Conservation (phyloP, 2,888 invertebrate species). For the Caenorhabditis sp. region DNA sequence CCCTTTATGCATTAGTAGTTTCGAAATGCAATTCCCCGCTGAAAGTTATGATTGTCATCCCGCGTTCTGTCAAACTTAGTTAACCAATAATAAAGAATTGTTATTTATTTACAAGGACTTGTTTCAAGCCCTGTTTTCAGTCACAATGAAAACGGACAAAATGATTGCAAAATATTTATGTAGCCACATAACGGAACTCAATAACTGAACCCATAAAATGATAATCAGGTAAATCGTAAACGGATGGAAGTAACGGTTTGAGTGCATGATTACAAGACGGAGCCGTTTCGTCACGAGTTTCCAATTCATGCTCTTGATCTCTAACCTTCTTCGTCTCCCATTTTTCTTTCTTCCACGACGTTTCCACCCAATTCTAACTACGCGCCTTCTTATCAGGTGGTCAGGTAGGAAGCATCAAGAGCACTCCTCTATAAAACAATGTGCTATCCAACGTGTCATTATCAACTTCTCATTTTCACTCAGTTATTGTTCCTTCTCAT, state of each 20-base stretch:
- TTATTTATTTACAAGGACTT: no score
- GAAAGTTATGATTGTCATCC: no score
- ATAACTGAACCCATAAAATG: background rate
- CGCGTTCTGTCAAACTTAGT: no score
- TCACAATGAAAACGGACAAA: no score
- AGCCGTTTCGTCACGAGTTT: slow-evolving; percentile 34
- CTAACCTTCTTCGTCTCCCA: slow-evolving; percentile 22
- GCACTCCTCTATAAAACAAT: slow-evolving; percentile 36
- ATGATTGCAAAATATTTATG: background rate
- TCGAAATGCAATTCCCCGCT: no score
- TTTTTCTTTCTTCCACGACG: background rate
- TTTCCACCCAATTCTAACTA: slow-evolving; percentile 15
- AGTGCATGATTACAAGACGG: slow-evolving; percentile 43
- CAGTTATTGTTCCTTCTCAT: background rate
- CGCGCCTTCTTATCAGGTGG: slow-evolving; percentile 41
- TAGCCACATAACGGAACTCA: slow-evolving; percentile 7
- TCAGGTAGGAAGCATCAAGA: slow-evolving; percentile 3
- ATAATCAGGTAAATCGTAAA: slow-evolving; percentile 25
- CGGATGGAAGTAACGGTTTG: slow-evolving; percentile 19
- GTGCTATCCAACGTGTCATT: slow-evolving; percentile 36
- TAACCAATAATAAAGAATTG: no score
- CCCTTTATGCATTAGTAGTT: no score
- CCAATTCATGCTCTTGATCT: slow-evolving; percentile 40
- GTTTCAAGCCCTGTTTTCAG: no score
- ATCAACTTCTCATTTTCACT: background rate